Conservation (phyloP, 2,113 vertebrate genomes). For the Leucoraja erinaceus region DNA sequence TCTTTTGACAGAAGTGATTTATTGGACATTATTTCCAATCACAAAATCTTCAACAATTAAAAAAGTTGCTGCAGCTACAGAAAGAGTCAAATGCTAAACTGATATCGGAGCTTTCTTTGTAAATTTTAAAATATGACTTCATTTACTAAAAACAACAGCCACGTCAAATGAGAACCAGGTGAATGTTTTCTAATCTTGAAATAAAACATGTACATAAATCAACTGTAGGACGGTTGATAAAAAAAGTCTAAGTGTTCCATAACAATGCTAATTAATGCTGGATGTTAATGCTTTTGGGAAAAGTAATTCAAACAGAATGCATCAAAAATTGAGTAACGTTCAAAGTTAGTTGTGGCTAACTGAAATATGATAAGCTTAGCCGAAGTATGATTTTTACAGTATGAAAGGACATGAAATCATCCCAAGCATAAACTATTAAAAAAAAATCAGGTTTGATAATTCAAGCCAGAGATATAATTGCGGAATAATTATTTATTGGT, state of each 20-base stretch:
- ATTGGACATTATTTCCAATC: constrained; percentile 36
- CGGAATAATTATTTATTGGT: not conserved
- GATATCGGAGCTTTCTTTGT: not conserved
- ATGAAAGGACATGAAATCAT: not conserved
- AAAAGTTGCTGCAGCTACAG: constrained; percentile 34
- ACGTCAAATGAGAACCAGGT: not conserved
- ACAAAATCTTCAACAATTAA: constrained; percentile 36
- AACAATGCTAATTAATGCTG: not conserved
- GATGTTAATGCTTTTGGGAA: not conserved
- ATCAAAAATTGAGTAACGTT: not conserved
- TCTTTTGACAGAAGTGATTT: constrained; percentile 33
- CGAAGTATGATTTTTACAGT: not conserved
- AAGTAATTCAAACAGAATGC: not conserved
- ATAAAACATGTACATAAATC: not conserved
- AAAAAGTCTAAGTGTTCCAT: not conserved
- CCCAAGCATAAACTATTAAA: not conserved
- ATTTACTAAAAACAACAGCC: not conserved
- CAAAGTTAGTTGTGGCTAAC: not conserved
- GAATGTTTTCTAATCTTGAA: not conserved
- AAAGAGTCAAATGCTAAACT: not conserved
- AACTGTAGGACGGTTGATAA: not conserved
- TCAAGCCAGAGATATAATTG: not conserved
- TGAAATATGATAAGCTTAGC: not conserved
- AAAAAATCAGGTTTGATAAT: not conserved
- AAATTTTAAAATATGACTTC: not conserved